Percentiles rank a stretch among this genome's conserved stretches.
These are phyloP conservation scores for Empidonax traillii DNA, from an alignment of 2,113 vertebrate genomes.

Conservation along the genomic window DNA sequence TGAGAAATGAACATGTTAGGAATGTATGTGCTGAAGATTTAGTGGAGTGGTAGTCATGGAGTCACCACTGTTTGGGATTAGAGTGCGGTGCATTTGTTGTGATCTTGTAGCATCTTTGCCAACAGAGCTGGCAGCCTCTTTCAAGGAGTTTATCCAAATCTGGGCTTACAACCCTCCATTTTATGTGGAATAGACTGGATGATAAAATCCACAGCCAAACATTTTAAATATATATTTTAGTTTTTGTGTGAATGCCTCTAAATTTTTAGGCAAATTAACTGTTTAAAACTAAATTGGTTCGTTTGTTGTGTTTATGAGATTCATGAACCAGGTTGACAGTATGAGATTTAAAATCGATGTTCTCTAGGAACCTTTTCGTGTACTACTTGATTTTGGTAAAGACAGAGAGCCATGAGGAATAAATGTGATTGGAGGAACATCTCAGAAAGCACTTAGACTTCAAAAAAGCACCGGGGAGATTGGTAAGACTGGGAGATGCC, in stretches of 20 bases:
- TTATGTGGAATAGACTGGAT: not conserved
- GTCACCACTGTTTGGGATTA: conserved; percentile 10
- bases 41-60: conserved; percentile 33
- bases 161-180: not conserved
- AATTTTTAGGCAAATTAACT: not conserved
- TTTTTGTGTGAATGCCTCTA: not conserved
- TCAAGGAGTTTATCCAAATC: not conserved
- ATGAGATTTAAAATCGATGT: not conserved
- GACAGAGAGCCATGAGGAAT: not conserved
- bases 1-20: not conserved
- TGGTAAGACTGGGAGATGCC: not conserved
- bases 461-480: not conserved
- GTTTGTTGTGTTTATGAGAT: not conserved
- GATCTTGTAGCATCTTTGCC: not conserved
- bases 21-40: not conserved
- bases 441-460: not conserved
- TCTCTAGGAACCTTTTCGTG: not conserved
- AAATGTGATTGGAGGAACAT: not conserved
- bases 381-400: not conserved
- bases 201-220: not conserved
- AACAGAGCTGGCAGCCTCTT: not conserved
- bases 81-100: not conserved
- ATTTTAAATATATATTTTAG: not conserved
- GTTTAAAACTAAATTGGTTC: not conserved
- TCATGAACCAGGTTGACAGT: not conserved